Percentiles rank a stretch among this genome's conserved stretches.
Evolutionary conservation across 2,113 vertebrate genomes (phyloP).

Genomic region (Mobula hypostoma): DNA sequence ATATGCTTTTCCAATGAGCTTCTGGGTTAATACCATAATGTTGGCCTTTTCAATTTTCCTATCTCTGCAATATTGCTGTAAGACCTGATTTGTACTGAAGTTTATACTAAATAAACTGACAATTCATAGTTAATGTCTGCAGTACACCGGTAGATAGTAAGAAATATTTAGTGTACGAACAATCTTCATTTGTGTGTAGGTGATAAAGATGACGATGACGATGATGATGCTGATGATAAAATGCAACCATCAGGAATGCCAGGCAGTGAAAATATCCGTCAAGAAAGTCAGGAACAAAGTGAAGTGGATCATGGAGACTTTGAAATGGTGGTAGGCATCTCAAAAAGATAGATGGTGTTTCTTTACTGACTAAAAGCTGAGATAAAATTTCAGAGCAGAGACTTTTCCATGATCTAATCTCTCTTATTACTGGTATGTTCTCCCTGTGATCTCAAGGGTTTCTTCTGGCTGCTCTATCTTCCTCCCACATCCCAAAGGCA

Average conservation of each 20-base stretch:
- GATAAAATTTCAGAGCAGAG: neutral
- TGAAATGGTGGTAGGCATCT: conserved; percentile 90
- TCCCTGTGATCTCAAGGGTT: no score
- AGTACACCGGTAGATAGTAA: neutral
- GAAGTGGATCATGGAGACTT: conserved; percentile 97
- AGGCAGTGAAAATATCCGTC: conserved; percentile 73
- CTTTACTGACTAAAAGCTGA: neutral
- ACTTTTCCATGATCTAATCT: neutral
- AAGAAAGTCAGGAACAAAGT: conserved; percentile 88
- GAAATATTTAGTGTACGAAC: neutral
- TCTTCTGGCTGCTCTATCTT: no score
- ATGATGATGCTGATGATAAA: conserved; percentile 90
- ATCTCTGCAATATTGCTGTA: no score
- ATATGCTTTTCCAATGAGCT: no score
- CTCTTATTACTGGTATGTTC: neutral
- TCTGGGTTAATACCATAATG: neutral
- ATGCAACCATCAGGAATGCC: conserved; percentile 82
- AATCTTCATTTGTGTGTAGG: conserved; percentile 56
- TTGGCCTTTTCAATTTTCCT: neutral
- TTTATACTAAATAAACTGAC: neutral
- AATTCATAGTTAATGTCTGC: neutral
- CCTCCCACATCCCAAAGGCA: no score
- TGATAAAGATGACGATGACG: conserved; percentile 95
- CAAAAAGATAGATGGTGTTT: neutral
- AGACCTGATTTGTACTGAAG: neutral